Percentiles rank a stretch among this genome's conserved stretches.
phyloP scores from a whole-genome alignment of 2,888 invertebrate species.

The Hirtodrosophila alboralis region DNA sequence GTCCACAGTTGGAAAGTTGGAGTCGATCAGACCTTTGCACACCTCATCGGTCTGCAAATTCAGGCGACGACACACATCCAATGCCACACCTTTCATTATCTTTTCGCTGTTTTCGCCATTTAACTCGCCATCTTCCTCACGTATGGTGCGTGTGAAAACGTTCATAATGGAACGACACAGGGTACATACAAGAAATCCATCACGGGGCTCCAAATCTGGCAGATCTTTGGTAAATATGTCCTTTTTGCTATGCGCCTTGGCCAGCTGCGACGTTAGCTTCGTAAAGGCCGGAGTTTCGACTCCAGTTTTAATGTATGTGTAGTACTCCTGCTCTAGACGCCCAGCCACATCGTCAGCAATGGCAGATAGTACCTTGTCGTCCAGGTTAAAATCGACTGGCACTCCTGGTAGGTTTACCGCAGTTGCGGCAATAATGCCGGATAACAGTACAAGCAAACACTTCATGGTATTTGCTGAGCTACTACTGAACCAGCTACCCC shows the following conservation, averaged over 20 bases:
- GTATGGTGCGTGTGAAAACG: constrained; percentile 81
- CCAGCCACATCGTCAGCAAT: constrained; percentile 71
- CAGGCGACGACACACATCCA: constrained; percentile 86
- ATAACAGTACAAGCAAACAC: constrained; percentile 48
- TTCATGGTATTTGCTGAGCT: constrained; percentile 45
- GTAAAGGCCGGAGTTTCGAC: constrained; percentile 66
- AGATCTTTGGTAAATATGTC: constrained; percentile 71
- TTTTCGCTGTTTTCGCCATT: constrained; percentile 60
- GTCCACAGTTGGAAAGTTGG: constrained; percentile 87
- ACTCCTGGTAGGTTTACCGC: constrained; percentile 69
- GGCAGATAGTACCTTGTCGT: constrained; percentile 68
- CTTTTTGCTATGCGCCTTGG: constrained; percentile 73
- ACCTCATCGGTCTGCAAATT: constrained; percentile 86
- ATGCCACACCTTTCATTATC: constrained; percentile 81
- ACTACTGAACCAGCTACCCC: constrained; percentile 38
- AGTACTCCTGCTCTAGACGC: constrained; percentile 73
- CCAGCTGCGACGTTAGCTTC: constrained; percentile 69
- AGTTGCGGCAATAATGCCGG: constrained; percentile 40
- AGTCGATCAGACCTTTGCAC: constrained; percentile 86
- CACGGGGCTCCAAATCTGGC: constrained; percentile 58
- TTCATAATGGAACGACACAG: constrained; percentile 74
- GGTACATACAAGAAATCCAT: constrained; percentile 75
- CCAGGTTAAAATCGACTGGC: constrained; percentile 59
- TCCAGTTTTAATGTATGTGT: constrained; percentile 71
- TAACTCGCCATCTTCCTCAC: constrained; percentile 85